Base-by-base conservation (phyloP, 2,797 vertebrate species). In the Craterocephalus amniculus region DNA sequence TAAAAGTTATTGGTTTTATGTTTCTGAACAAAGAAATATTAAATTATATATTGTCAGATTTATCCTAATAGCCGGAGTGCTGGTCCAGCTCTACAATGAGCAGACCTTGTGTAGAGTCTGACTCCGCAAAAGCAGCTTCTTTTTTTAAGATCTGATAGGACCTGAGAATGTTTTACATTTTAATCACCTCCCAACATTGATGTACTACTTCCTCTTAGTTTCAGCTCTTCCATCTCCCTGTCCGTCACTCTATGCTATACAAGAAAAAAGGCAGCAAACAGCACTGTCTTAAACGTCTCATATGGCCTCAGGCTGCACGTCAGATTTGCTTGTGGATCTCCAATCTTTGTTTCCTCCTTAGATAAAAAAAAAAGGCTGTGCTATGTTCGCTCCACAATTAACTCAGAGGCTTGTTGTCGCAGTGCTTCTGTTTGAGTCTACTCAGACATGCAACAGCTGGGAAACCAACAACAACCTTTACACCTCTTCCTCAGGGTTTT, bases 161-260 rank as follows among this genome's bases (percentile, higher is more conserved):
- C 60, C 40, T 2, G 63, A 72, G 78, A 67, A 84, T 45, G 40
- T 24, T 60, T 65, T 55, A 58, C 24, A 5, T 72, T 64, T 70
- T 79, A 74, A 83, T 77, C 76, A 87, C 70, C 55, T 45, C 31
- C 49, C 60, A 26, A 27, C 56, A 34, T 68, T 2, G 4, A 36
- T 6, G 18, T 7, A 3, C 55, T 32, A 3, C 36, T 48, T 27
- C 58, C 67, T 63, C 61, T 54, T 59, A 4, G 22, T 64, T 40
- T 10, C 27, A 6, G 22, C 29, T 78, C 63, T n/a, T 72, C 34
- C 66, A 4, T 36, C 45, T 18, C 32, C 55, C 10, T 12, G 26
- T 55, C 74, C 80, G 79, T 81, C 79, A 86, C 79, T 60, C 29
- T 32, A 67, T 84, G 70, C 2, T n/a, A 31, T 7, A 18, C 48